Conservation (phyloP, 2,113 vertebrate species). For the Ceuthmochares aereus region DNA sequence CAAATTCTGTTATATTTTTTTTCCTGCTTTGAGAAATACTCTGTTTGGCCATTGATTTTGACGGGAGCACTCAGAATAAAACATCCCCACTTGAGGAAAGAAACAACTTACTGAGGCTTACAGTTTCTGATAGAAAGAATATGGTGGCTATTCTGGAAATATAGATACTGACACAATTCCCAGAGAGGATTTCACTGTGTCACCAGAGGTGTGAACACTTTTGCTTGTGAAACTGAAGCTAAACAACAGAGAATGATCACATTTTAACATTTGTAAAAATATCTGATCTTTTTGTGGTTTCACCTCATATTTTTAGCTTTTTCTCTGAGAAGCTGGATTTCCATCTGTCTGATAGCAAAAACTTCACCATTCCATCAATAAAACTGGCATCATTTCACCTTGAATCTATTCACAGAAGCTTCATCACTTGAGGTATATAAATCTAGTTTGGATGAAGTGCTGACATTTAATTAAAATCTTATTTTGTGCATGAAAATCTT, state of each 20-base stretch:
- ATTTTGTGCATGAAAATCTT: not conserved
- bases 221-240: not conserved
- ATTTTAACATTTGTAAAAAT: not conserved
- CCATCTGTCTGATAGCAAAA: not conserved
- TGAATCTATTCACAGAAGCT: constrained; percentile 1
- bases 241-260: not conserved
- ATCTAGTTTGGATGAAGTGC: not conserved
- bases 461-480: not conserved
- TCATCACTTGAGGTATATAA: not conserved
- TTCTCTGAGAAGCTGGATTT: not conserved
- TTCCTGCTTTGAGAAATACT: not conserved
- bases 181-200: not conserved
- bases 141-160: not conserved
- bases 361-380: constrained; percentile 3
- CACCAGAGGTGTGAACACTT: not conserved
- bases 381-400: not conserved
- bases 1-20: not conserved
- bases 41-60: not conserved
- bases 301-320: not conserved
- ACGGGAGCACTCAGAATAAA: not conserved
- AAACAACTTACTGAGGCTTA: not conserved
- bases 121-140: not conserved
- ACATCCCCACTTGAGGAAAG: not conserved
- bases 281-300: not conserved
- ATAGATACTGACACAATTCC: not conserved